These are phyloP conservation scores for Caenorhabditis brenneri DNA, from an alignment of 1,140 invertebrate species.

Conservation along the genomic window DNA sequence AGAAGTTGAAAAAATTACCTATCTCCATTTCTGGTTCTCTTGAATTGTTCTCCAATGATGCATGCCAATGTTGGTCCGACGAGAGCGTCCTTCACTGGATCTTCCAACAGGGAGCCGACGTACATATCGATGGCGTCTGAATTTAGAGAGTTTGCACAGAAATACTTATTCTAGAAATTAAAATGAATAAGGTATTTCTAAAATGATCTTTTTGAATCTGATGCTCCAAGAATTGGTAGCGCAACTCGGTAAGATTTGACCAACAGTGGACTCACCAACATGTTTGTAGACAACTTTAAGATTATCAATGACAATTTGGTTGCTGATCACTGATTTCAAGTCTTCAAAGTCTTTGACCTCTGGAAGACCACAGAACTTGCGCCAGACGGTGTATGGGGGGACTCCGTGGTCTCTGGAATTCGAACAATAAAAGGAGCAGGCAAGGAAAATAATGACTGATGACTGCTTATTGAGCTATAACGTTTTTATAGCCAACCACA, in stretches of 20 bases:
- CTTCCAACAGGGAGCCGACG: constrained; percentile 83
- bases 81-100: constrained; percentile 80
- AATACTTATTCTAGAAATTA: too few relatives aligned
- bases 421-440: too few relatives aligned
- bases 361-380: constrained; percentile 81
- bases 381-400: constrained; percentile 79
- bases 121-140: constrained; percentile 85
- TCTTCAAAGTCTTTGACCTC: constrained; percentile 75
- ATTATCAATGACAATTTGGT: constrained; percentile 65
- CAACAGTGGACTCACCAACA: constrained; percentile 68
- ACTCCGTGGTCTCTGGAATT: constrained; percentile 76
- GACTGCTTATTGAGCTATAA: too few relatives aligned
- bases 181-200: too few relatives aligned
- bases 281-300: constrained; percentile 67
- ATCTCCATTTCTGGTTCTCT: constrained; percentile 79
- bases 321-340: constrained; percentile 64
- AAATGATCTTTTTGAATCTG: too few relatives aligned
- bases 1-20: constrained; percentile 64
- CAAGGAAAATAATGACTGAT: too few relatives aligned
- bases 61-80: constrained; percentile 94
- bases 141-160: too few relatives aligned
- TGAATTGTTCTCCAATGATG: constrained; percentile 91
- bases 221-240: too few relatives aligned
- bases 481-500: too few relatives aligned
- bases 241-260: too few relatives aligned